phyloP scores from a whole-genome alignment of 2,888 invertebrate species.

The Crocallis elinguaria region DNA sequence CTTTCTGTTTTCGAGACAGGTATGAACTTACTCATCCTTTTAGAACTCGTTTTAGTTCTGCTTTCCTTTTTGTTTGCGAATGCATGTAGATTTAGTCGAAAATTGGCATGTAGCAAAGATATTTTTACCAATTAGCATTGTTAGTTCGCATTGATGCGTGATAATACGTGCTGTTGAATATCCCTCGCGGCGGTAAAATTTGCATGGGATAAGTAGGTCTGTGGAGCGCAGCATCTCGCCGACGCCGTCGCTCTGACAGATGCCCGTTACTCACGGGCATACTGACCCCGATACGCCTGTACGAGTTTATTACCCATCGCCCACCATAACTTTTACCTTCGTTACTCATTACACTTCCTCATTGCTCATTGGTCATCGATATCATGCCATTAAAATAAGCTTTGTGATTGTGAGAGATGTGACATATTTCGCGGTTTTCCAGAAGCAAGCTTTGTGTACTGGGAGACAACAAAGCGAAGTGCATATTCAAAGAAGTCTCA shows the following conservation, averaged over 20 bases:
- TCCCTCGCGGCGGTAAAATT: slow-evolving; percentile 53
- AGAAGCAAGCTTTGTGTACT: slow-evolving; percentile 6
- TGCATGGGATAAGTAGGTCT: slow-evolving; percentile 61
- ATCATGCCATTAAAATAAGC: not conserved
- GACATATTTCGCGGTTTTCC: slow-evolving; percentile 4
- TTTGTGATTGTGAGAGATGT: slow-evolving; percentile 14
- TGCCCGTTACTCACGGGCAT: slow-evolving; percentile 67
- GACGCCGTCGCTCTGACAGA: slow-evolving; percentile 61
- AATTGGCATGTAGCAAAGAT: slow-evolving; percentile 31
- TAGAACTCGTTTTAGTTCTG: slow-evolving; percentile 25
- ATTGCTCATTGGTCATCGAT: slow-evolving; percentile 5
- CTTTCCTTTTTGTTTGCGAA: slow-evolving; percentile 28
- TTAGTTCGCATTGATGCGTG: slow-evolving; percentile 49
- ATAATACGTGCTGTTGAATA: slow-evolving; percentile 46
- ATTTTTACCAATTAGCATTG: slow-evolving; percentile 57
- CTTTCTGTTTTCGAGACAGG: slow-evolving; percentile 26
- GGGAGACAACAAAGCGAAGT: slow-evolving; percentile 16
- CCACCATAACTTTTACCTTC: slow-evolving; percentile 43
- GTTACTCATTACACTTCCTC: slow-evolving; percentile 25
- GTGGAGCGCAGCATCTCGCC: slow-evolving; percentile 48
- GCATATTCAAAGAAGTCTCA: slow-evolving; percentile 22
- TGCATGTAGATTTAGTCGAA: slow-evolving; percentile 22
- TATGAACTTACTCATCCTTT: slow-evolving; percentile 24
- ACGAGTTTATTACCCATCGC: slow-evolving; percentile 54
- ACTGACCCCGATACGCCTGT: slow-evolving; percentile 72